Conservation (phyloP, 2,797 vertebrate species). For the Babyrousa celebensis region DNA sequence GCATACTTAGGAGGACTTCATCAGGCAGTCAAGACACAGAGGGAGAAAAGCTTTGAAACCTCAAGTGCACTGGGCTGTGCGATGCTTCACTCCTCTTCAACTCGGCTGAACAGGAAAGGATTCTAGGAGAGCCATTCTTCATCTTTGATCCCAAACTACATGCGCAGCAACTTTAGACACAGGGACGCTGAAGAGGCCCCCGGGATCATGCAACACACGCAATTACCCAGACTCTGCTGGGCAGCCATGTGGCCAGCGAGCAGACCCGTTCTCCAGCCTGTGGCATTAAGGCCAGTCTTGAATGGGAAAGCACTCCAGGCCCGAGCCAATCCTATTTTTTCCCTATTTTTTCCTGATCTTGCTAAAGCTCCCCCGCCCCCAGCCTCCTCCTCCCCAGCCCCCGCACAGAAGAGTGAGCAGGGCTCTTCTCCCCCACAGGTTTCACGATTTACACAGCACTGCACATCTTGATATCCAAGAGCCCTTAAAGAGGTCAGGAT, state of each 20-base stretch:
- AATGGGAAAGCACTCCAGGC: neutral
- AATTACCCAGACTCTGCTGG: rapidly evolving
- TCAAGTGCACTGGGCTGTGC: rapidly evolving
- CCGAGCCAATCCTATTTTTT: rapidly evolving
- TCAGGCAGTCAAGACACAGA: rapidly evolving
- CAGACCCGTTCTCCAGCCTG: rapidly evolving
- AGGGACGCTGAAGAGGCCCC: neutral
- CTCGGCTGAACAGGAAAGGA: neutral
- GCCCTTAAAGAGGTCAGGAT: neutral
- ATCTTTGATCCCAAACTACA: neutral
- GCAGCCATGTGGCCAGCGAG: no score
- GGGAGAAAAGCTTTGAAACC: rapidly evolving
- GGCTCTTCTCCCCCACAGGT: neutral
- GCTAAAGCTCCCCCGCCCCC: no score
- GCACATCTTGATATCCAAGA: neutral
- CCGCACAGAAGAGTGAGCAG: neutral
- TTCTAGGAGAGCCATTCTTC: neutral
- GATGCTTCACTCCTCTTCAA: rapidly evolving
- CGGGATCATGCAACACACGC: rapidly evolving
- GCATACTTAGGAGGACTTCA: rapidly evolving
- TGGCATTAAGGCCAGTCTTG: no score
- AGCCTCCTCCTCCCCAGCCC: neutral
- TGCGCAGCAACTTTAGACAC: rapidly evolving
- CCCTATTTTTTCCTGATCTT: neutral
- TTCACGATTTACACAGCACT: rapidly evolving